Evolutionary conservation across 2,797 vertebrate species (phyloP), one percentile per base, ranked within the genome.

Genomic region (Propithecus perrieri): DNA sequence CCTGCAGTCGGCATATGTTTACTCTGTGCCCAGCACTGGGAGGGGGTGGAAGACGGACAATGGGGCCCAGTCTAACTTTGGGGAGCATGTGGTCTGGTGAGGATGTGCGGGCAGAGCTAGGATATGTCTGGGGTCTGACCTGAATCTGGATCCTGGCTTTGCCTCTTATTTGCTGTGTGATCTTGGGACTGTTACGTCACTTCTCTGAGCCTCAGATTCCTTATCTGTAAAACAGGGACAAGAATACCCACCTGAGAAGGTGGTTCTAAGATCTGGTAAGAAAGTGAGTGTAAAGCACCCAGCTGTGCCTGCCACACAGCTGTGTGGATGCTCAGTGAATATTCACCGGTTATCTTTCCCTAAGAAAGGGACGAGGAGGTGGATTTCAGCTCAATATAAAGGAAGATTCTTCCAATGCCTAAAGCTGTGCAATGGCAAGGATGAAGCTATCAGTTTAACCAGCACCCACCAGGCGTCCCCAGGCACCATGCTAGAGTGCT

Each of bases 121-220:
- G 79, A 18, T n/a, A 33, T 22, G 4, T 9, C 79, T 79, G 55
- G 61, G 57, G 50, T 65, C 75, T 84, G 59, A 93, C 46, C 43
- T 50, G 90, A 95, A 80, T 91, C 41, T 69, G 87, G 41, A 26
- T 84, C 84, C 75, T 91, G 89, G 30, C 69, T 95, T 94, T 94
- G 80, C 50, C 85, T 95, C 53, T 95, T 72, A 90, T 28, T 78
- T 50, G 48, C 95, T 89, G 76, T 72, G 90, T 87, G 85, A 85
- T 65, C 61, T 93, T 85, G 75, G 50, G 59, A 20, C 33, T 78
- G 75, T 48, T 71, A 26, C 50, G 24, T 88, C 26, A 57, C 38
- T 65, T 93, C 74, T 95, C 87, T 85, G 86, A 86, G 88, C 79
- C 92, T 65, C 75, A 18, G 90, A 46, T 57, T 89, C 17, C 79